phyloP scores from a whole-genome alignment of 2,888 invertebrate genomes.

The Agrochola lota region DNA sequence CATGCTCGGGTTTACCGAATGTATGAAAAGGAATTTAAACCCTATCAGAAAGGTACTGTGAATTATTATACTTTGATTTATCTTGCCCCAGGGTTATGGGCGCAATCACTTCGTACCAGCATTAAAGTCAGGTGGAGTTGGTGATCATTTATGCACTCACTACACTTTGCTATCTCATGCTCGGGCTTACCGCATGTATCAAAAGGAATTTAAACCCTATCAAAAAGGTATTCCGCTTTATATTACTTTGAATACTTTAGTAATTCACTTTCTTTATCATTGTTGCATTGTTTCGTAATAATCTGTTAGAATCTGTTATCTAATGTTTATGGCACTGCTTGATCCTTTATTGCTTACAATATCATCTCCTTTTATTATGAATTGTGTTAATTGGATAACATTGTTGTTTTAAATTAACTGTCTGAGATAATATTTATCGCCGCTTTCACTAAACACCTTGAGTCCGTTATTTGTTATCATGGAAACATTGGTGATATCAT shows the following conservation, averaged over 20 bases:
- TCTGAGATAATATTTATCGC: slow-evolving; percentile 17
- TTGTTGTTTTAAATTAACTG: slow-evolving; percentile 50
- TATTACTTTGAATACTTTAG: slow-evolving; percentile 1
- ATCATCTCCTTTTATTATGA: slow-evolving; percentile 37
- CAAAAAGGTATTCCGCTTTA: slow-evolving; percentile 85
- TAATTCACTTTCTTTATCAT: slow-evolving; percentile 21
- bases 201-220: slow-evolving; percentile 87
- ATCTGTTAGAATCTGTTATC: slow-evolving; percentile 17
- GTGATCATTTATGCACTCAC: slow-evolving; percentile 91
- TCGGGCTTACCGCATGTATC: slow-evolving; percentile 91
- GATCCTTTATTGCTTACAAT: slow-evolving; percentile 33
- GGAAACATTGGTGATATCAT: neutral
- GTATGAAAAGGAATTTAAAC: slow-evolving; percentile 90
- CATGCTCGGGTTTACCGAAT: slow-evolving; percentile 92
- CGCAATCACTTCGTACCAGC: slow-evolving; percentile 89
- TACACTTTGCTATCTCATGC: slow-evolving; percentile 92
- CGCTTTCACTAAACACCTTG: slow-evolving; percentile 23
- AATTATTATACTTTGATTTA: slow-evolving; percentile 13
- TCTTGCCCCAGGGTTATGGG: slow-evolving; percentile 85
- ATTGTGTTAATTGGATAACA: slow-evolving; percentile 30
- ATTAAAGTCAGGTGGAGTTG: slow-evolving; percentile 85
- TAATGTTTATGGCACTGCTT: slow-evolving; percentile 14
- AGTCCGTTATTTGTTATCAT: slow-evolving; percentile 1
- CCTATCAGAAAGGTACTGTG: slow-evolving; percentile 86
- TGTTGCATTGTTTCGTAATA: slow-evolving; percentile 22